Percentiles rank a stretch among this genome's conserved stretches.
These are phyloP conservation scores for Acipenser oxyrinchus DNA, from an alignment of 2,797 vertebrate species.

Conservation along the genomic window DNA sequence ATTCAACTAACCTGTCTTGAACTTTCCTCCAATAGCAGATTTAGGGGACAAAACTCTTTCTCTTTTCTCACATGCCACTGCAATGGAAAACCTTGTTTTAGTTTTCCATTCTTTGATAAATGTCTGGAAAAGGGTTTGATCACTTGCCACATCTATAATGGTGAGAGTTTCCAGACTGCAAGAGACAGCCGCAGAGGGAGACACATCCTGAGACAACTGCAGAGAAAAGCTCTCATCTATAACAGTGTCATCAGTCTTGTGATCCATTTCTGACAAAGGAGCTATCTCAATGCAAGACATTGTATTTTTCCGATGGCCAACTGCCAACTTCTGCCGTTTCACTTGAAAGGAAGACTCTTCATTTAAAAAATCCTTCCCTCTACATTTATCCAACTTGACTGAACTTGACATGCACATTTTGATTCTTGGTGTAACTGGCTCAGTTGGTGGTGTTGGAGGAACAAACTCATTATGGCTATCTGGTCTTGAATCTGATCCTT, in stretches of 20 bases:
- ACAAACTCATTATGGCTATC: slow-evolving; percentile 49
- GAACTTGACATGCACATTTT: slow-evolving; percentile 49
- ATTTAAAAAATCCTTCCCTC: neutral
- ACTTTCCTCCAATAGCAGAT: slow-evolving; percentile 62
- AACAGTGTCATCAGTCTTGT: slow-evolving; percentile 32
- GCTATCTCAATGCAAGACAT: neutral
- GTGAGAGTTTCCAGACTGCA: slow-evolving; percentile 66
- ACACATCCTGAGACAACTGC: slow-evolving; percentile 65
- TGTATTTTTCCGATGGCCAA: too few species aligned
- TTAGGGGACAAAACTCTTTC: slow-evolving; percentile 45
- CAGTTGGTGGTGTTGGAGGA: slow-evolving; percentile 64
- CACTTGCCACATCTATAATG: slow-evolving; percentile 86
- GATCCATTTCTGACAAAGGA: neutral
- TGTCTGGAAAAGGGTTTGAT: slow-evolving; percentile 75
- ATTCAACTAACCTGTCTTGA: slow-evolving; percentile 66
- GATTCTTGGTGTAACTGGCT: slow-evolving; percentile 51
- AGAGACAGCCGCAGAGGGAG: slow-evolving; percentile 35
- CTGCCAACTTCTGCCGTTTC: too few species aligned
- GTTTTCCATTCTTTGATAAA: slow-evolving; percentile 83
- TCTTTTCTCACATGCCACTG: slow-evolving; percentile 75
- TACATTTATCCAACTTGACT: slow-evolving; percentile 34
- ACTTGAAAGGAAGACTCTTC: too few species aligned
- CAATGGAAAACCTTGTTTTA: slow-evolving; percentile 72
- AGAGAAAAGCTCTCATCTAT: slow-evolving; percentile 57
- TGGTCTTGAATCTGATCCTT: slow-evolving; percentile 34